Percentiles rank a stretch among this genome's conserved stretches.
Evolutionary conservation across 2,888 invertebrate species (phyloP).

Genomic region (Argyra leucocephala): DNA sequence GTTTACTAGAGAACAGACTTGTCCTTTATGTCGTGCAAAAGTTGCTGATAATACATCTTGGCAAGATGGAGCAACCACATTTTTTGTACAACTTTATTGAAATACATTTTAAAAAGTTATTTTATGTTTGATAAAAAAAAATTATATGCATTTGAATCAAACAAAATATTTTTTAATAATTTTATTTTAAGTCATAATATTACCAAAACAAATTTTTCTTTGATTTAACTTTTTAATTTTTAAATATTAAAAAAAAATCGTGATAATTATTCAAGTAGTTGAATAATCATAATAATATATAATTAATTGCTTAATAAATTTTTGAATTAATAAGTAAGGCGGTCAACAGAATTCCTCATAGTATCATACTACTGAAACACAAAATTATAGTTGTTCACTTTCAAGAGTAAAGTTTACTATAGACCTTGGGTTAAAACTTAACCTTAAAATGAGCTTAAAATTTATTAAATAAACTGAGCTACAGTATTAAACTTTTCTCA

Average conservation of each 20-base stretch:
- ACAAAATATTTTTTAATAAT: neutral
- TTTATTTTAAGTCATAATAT: neutral
- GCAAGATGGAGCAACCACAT: slow-evolving; percentile 74
- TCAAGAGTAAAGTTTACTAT: no score
- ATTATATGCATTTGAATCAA: neutral
- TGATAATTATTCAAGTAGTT: slow-evolving; percentile 4
- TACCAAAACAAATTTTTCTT: neutral
- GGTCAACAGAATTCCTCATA: no score
- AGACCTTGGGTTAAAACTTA: no score
- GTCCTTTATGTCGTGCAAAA: slow-evolving; percentile 83
- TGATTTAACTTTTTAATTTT: neutral
- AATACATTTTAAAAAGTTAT: slow-evolving; percentile 20
- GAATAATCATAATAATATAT: neutral
- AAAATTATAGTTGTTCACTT: no score
- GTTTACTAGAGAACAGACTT: slow-evolving; percentile 78
- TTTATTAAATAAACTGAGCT: no score
- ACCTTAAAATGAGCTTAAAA: no score
- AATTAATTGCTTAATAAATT: no score
- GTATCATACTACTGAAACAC: no score
- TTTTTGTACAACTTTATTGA: slow-evolving; percentile 70
- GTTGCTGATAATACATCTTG: slow-evolving; percentile 76
- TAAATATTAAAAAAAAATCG: neutral
- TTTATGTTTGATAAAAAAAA: slow-evolving; percentile 2
- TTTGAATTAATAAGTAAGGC: no score
- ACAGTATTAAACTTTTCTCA: no score